phyloP scores from a whole-genome alignment of 2,797 vertebrate species.

The Pseudomugil gertrudae region DNA sequence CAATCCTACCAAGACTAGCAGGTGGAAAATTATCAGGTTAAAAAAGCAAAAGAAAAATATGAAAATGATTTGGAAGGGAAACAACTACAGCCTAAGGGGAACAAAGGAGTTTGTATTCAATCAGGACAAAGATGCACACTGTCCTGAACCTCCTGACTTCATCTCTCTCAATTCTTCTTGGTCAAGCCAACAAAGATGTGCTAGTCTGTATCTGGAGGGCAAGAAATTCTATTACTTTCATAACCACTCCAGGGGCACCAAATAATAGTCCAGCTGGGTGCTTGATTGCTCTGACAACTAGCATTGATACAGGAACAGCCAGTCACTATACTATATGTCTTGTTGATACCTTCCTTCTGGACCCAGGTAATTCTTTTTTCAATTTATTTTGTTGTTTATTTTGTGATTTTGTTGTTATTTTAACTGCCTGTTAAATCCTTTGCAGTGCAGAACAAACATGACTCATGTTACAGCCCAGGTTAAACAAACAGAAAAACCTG shows the following conservation, averaged over 20 bases:
- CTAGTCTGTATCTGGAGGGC: slow-evolving; percentile 70
- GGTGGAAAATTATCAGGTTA: not conserved
- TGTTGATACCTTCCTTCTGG: slow-evolving; percentile 38
- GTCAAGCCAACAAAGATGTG: slow-evolving; percentile 65
- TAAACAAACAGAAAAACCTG: not conserved
- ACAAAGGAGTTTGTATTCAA: slow-evolving; percentile 73
- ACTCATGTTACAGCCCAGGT: not conserved
- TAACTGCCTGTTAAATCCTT: slow-evolving; percentile 12
- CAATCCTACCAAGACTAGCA: slow-evolving; percentile 12
- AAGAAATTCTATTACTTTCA: slow-evolving; percentile 81
- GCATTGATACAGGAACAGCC: slow-evolving; percentile 55
- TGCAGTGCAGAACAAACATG: not conserved
- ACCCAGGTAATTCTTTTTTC: slow-evolving; percentile 5
- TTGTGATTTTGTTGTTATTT: not conserved
- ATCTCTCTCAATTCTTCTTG: slow-evolving; percentile 59
- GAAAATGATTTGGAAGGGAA: slow-evolving; percentile 30
- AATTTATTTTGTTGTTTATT: too few relatives aligned
- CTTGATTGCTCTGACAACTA: slow-evolving; percentile 77
- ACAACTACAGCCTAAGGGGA: slow-evolving; percentile 54
- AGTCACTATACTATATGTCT: slow-evolving; percentile 48
- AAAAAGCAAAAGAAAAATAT: slow-evolving; percentile 18
- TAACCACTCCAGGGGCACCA: slow-evolving; percentile 75
- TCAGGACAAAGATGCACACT: slow-evolving; percentile 61
- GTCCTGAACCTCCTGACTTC: slow-evolving; percentile 50
- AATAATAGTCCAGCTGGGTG: slow-evolving; percentile 78